These are phyloP conservation scores for Montipora capricornis DNA, from an alignment of 64 coral and sea anemone genomes.

Conservation along the genomic window DNA sequence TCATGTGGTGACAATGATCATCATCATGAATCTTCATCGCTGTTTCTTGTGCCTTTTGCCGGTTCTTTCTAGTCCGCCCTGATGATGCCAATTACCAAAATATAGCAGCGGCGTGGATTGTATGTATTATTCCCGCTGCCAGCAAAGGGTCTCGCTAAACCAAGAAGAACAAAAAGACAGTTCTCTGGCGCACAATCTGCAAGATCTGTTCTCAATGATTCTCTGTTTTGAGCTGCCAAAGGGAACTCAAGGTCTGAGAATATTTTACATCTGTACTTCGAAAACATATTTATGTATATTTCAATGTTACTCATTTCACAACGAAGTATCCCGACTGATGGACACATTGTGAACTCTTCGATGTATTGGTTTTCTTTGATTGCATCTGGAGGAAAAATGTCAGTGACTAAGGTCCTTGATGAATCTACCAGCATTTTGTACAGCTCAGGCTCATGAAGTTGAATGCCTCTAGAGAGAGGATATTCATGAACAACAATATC, in stretches of 20 bases:
- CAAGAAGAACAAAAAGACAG: conserved; percentile 9
- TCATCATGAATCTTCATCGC: too few relatives aligned
- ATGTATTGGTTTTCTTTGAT: conserved; percentile 18
- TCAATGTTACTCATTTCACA: not conserved
- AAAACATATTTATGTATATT: not conserved
- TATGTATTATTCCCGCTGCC: not conserved
- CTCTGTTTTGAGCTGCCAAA: not conserved
- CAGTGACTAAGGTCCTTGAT: not conserved
- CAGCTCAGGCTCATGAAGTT: not conserved
- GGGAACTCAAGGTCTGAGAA: not conserved
- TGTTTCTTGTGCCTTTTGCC: too few relatives aligned
- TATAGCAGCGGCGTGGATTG: conserved; percentile 20
- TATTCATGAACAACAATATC: not conserved
- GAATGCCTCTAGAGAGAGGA: not conserved
- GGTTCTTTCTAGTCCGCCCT: not conserved
- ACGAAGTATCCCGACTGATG: conserved; percentile 30
- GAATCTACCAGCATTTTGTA: not conserved
- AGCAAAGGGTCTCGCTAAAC: not conserved
- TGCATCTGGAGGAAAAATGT: not conserved
- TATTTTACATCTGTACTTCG: not conserved
- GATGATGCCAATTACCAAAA: conserved; percentile 16
- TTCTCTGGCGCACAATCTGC: too few relatives aligned
- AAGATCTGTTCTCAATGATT: not conserved
- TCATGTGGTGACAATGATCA: too few relatives aligned
- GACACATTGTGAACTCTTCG: not conserved